Percentiles rank a stretch among this genome's conserved stretches.
phyloP scores from a whole-genome alignment of 2,113 vertebrate genomes.

The Laticauda laticaudata region DNA sequence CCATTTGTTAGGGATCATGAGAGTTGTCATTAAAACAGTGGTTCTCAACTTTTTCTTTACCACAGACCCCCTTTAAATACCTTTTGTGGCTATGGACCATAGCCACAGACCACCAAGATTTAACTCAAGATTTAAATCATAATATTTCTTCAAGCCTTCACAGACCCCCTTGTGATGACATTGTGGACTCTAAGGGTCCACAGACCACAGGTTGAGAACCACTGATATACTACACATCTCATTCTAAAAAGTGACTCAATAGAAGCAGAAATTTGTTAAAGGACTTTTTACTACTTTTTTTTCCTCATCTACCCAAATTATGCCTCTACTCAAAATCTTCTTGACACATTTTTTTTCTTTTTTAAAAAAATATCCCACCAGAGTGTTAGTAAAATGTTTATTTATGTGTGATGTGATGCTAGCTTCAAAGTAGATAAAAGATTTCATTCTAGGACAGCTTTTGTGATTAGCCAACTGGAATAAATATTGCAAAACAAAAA shows the following conservation, averaged over 20 bases:
- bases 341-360: background rate
- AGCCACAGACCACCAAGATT: background rate
- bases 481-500: background rate
- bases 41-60: background rate
- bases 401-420: background rate
- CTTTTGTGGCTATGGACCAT: background rate
- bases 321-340: background rate
- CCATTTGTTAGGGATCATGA: background rate
- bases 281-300: background rate
- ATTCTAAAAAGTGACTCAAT: background rate
- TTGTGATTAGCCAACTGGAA: background rate
- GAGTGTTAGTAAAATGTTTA: background rate
- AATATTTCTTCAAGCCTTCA: background rate
- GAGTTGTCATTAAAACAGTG: background rate
- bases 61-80: background rate
- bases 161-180: background rate
- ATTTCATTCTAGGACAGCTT: background rate
- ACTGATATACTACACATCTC: background rate
- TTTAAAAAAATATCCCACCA: background rate
- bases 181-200: background rate
- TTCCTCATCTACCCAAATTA: background rate
- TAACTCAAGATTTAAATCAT: background rate
- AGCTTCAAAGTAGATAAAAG: background rate
- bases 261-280: background rate
- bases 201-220: background rate